A percentile compares a stretch with the other conserved stretches of the same genome.
These are phyloP conservation scores for Noturus placidus DNA, from an alignment of 2,113 vertebrate species.

Conservation along the genomic window DNA sequence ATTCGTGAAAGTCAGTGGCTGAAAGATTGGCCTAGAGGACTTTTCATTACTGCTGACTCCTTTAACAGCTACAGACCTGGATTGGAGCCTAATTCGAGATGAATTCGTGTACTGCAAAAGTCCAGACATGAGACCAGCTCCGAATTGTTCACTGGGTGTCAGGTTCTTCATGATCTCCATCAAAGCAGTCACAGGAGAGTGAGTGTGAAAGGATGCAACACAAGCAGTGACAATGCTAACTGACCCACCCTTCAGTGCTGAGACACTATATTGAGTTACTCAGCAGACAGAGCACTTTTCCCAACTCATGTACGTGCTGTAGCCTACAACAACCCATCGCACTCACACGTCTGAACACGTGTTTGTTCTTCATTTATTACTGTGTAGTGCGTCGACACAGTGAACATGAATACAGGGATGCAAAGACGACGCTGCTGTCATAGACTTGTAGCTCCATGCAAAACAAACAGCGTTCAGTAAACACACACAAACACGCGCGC, in stretches of 20 bases:
- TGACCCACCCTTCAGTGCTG: conserved; percentile 36
- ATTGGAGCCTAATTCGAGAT: neutral
- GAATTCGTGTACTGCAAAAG: neutral
- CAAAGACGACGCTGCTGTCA: neutral
- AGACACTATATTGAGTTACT: conserved; percentile 24
- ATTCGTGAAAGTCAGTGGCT: neutral
- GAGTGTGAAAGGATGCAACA: conserved; percentile 8
- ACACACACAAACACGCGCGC: neutral
- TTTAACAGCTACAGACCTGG: neutral
- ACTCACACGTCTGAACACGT: too few relatives aligned
- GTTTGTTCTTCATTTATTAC: neutral
- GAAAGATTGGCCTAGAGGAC: neutral
- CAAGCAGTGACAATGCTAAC: conserved; percentile 14
- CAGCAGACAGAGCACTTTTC: conserved; percentile 23
- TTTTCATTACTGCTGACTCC: neutral
- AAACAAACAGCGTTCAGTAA: neutral
- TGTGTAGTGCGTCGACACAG: neutral
- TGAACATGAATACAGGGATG: neutral
- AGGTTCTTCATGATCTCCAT: conserved; percentile 11
- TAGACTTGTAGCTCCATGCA: neutral
- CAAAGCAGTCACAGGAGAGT: neutral
- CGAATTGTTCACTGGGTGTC: neutral
- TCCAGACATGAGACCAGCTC: neutral
- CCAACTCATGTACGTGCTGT: neutral
- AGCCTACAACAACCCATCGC: neutral